Conservation (phyloP, 2,797 vertebrate species). For the Kryptolebias ocellatus region DNA sequence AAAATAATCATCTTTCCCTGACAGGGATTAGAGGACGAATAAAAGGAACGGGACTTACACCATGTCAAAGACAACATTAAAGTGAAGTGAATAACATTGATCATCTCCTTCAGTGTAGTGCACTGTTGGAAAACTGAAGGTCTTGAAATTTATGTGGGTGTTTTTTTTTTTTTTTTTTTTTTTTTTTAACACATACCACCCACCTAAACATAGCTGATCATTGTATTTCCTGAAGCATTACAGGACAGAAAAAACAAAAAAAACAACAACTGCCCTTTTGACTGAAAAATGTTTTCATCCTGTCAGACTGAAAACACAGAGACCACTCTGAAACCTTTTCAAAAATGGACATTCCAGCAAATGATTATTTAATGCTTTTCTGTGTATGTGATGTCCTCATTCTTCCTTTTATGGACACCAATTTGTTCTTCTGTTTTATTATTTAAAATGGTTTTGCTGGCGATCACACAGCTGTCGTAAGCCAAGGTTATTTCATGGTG, state of each 20-base stretch:
- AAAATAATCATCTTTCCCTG: slow-evolving; percentile 17
- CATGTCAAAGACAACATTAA: slow-evolving; percentile 3
- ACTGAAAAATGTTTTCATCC: slow-evolving; percentile 15
- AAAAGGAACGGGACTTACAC: slow-evolving; percentile 20
- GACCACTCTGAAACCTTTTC: slow-evolving; percentile 32
- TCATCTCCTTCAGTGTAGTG: not conserved
- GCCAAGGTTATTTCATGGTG: slow-evolving; percentile 40
- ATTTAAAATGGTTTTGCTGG: slow-evolving; percentile 16
- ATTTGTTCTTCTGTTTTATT: slow-evolving; percentile 33
- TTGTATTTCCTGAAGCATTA: slow-evolving; percentile 22
- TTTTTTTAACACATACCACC: slow-evolving; percentile 4
- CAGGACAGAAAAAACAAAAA: slow-evolving; percentile 1
- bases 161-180: not conserved
- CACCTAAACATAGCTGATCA: slow-evolving; percentile 12
- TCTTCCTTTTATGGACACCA: slow-evolving; percentile 7
- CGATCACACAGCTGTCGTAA: slow-evolving; percentile 34
- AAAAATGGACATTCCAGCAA: slow-evolving; percentile 2
- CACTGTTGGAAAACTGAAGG: slow-evolving; percentile 7
- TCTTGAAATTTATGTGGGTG: slow-evolving; percentile 6
- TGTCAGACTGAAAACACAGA: slow-evolving; percentile 20
- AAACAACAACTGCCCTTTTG: not conserved
- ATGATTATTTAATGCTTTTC: slow-evolving; percentile 6
- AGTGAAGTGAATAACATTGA: not conserved
- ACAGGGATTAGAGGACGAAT: slow-evolving; percentile 13
- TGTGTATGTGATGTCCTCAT: not conserved